Conservation (phyloP, 2,888 invertebrate genomes). For the Drosophila buzzatii region DNA sequence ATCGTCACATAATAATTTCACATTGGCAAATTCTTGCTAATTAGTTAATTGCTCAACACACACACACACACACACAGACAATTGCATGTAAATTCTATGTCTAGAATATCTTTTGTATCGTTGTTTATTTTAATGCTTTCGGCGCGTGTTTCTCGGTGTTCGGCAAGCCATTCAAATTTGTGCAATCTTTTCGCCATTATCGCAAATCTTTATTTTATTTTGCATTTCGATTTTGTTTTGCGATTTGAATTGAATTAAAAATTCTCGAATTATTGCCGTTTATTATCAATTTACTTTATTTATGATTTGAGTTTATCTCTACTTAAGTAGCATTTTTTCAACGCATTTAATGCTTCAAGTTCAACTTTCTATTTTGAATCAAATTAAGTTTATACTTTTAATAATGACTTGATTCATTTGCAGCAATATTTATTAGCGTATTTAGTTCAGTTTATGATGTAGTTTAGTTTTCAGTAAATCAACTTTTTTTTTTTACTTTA, state of each 20-base stretch:
- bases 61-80: conserved; percentile 6
- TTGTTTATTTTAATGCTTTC: conserved; percentile 46
- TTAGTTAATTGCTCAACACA: conserved; percentile 68
- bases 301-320: not conserved
- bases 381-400: not conserved
- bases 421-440: not conserved
- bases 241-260: not conserved
- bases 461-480: not conserved
- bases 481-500: not conserved
- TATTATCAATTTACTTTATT: not conserved
- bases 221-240: conserved; percentile 1
- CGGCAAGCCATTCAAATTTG: conserved; percentile 36
- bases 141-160: conserved; percentile 42
- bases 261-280: not conserved
- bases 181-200: conserved; percentile 52
- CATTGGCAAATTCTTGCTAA: conserved; percentile 75
- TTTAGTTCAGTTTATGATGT: not conserved
- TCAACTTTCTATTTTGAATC: conserved; percentile 28
- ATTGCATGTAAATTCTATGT: not conserved
- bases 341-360: not conserved
- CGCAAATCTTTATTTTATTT: conserved; percentile 32
- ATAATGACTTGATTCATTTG: not conserved
- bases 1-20: conserved; percentile 61
- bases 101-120: conserved; percentile 1
- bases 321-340: conserved; percentile 3